Evolutionary conservation across 2,113 vertebrate species (phyloP).

Genomic region (Pituophis catenifer): DNA sequence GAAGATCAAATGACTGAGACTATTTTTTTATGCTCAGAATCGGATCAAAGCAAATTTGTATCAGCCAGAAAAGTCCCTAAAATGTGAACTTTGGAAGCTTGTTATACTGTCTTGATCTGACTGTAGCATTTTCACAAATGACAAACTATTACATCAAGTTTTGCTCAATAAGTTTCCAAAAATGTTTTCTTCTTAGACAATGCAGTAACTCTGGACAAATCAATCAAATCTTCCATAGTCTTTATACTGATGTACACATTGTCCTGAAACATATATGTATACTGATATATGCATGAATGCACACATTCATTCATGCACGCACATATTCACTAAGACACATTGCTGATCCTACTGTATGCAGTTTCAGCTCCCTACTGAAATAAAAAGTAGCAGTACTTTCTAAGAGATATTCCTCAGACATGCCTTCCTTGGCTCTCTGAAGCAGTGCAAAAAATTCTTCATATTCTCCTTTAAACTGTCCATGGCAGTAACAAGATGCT

Average conservation of each 20-base stretch:
- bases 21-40: not conserved
- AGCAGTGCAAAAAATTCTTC: not conserved
- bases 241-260: not conserved
- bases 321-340: not conserved
- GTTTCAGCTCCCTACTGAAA: not conserved
- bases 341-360: not conserved
- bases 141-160: accelerated
- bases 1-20: constrained; percentile 9
- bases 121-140: not conserved
- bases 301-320: not conserved
- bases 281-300: not conserved
- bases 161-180: not conserved
- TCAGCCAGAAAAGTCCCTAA: not conserved
- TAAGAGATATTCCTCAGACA: not conserved
- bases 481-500: not conserved
- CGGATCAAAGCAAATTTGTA: not conserved
- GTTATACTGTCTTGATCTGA: not conserved
- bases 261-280: not conserved
- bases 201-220: accelerated
- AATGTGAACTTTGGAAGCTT: not conserved
- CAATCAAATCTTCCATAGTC: accelerated
- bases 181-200: not conserved
- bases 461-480: accelerated
- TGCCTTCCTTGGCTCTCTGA: not conserved
- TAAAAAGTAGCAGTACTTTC: not conserved